A percentile compares a stretch with the other conserved stretches of the same genome.
phyloP scores from a whole-genome alignment of 2,888 invertebrate genomes.

The Galeopsomyia nigrocyanea region DNA sequence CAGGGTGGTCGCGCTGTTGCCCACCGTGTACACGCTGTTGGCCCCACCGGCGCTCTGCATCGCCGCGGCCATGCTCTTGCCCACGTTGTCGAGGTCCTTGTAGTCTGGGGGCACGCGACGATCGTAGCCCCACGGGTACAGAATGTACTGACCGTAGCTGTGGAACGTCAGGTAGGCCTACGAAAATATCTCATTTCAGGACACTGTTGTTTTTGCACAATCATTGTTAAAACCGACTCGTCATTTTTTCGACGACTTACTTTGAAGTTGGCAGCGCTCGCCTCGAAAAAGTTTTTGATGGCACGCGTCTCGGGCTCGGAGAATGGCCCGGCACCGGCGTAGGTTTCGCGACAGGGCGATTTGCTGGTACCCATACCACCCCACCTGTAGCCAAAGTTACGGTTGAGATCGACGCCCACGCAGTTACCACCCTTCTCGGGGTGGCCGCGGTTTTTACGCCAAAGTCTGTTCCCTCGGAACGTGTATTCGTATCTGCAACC shows the following conservation, averaged over 20 bases:
- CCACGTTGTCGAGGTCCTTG: slow-evolving; percentile 78
- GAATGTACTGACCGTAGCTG: slow-evolving; percentile 87
- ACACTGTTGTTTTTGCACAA: too few species aligned
- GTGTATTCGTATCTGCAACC: slow-evolving; percentile 88
- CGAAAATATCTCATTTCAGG: slow-evolving; percentile 55
- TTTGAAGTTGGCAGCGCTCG: slow-evolving; percentile 65
- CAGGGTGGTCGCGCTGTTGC: slow-evolving; percentile 82
- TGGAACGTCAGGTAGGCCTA: slow-evolving; percentile 84
- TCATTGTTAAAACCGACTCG: too few species aligned
- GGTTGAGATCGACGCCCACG: slow-evolving; percentile 84
- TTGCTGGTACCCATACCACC: slow-evolving; percentile 87
- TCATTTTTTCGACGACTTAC: slow-evolving; percentile 47
- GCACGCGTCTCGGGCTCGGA: slow-evolving; percentile 90
- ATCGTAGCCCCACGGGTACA: slow-evolving; percentile 91
- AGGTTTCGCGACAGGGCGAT: slow-evolving; percentile 87
- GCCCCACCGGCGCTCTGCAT: slow-evolving; percentile 75
- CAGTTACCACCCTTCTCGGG: slow-evolving; percentile 74
- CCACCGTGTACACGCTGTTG: slow-evolving; percentile 76
- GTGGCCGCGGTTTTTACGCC: slow-evolving; percentile 82
- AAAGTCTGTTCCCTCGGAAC: slow-evolving; percentile 83
- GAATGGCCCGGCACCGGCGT: slow-evolving; percentile 82
- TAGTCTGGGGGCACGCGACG: slow-evolving; percentile 79
- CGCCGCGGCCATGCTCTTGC: slow-evolving; percentile 77
- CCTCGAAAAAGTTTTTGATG: slow-evolving; percentile 71
- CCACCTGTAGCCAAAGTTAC: slow-evolving; percentile 92